Percentiles rank a stretch among this genome's conserved stretches.
phyloP scores from a whole-genome alignment of 2,888 invertebrate species.

The Acronicta aceris region DNA sequence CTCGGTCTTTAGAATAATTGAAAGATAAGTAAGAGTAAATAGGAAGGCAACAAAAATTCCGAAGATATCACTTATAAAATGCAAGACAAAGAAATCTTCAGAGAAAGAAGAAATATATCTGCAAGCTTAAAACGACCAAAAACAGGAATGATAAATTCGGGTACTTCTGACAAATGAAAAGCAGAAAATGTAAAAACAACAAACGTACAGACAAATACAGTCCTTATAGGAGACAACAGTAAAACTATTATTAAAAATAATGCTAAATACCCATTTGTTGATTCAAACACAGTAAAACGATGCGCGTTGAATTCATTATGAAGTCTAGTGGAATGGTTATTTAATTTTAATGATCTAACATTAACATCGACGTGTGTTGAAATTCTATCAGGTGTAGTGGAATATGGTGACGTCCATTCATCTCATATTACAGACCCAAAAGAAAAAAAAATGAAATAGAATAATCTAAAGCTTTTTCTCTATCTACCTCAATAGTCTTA shows the following conservation, averaged over 20 bases:
- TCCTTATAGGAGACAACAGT: neutral
- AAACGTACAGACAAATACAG: conserved; percentile 4
- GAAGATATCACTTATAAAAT: neutral
- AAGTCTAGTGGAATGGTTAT: conserved; percentile 10
- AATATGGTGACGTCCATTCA: too few relatives aligned
- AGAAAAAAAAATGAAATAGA: neutral
- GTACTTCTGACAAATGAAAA: neutral
- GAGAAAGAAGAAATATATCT: neutral
- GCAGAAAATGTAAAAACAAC: neutral
- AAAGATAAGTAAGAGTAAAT: neutral
- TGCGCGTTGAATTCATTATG: conserved; percentile 40
- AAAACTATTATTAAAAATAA: conserved; percentile 32
- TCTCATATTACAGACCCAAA: neutral
- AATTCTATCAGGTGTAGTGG: conserved; percentile 4
- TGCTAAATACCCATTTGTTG: conserved; percentile 33
- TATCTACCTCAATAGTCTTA: too few relatives aligned
- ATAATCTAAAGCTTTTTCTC: too few relatives aligned
- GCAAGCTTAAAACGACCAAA: neutral
- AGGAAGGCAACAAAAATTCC: too few relatives aligned
- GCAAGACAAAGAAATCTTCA: neutral
- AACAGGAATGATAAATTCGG: neutral
- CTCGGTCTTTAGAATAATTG: conserved; percentile 1
- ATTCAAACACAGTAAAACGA: conserved; percentile 33
- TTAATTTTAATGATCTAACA: conserved; percentile 26
- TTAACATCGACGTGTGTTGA: conserved; percentile 4